Evolutionary conservation across 2,888 invertebrate species (phyloP).

Genomic region (Tortricodes alternella): DNA sequence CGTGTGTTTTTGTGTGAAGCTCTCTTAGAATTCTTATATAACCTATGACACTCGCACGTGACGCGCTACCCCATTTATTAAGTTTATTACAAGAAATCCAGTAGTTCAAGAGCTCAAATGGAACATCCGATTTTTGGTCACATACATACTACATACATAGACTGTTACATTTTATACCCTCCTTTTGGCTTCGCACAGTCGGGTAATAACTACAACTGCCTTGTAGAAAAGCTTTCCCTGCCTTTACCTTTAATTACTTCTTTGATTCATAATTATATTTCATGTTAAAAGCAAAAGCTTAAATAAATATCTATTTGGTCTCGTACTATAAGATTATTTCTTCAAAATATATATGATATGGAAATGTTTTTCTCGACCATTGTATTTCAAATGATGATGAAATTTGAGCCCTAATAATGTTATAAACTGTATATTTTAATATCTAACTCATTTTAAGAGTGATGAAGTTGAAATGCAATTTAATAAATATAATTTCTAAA

Average conservation of each 20-base stretch:
- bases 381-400: background rate
- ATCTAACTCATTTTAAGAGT: background rate
- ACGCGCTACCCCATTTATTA: too few relatives aligned
- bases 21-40: too few relatives aligned
- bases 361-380: conserved; percentile 5
- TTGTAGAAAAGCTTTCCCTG: background rate
- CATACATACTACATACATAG: too few relatives aligned
- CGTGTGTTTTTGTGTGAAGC: too few relatives aligned
- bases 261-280: background rate
- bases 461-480: background rate
- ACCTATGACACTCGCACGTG: too few relatives aligned
- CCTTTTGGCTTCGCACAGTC: too few relatives aligned
- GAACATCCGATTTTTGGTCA: too few relatives aligned
- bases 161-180: too few relatives aligned
- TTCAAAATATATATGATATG: conserved; percentile 22
- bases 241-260: background rate
- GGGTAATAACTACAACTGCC: too few relatives aligned
- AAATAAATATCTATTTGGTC: conserved; percentile 18
- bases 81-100: too few relatives aligned
- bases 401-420: background rate
- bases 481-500: background rate
- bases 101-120: too few relatives aligned
- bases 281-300: background rate
- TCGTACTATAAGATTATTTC: conserved; percentile 1
- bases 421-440: background rate